Evolutionary conservation across 1,140 invertebrate species (phyloP), one percentile per base, ranked within the genome.

Genomic region (Halictus rubicundus): DNA sequence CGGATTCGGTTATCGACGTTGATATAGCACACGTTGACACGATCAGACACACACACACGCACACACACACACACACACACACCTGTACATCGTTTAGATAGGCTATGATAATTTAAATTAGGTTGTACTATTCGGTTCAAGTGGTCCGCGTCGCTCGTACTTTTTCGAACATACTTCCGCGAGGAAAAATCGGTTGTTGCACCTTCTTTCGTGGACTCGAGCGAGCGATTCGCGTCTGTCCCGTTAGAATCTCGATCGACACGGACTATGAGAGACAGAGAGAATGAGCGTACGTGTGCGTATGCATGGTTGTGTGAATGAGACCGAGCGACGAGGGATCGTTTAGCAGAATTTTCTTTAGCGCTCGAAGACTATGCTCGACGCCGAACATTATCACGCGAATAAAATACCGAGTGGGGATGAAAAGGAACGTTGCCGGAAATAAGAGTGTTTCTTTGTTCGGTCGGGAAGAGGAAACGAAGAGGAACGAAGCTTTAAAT

Each of bases 401-500:
- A 64, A 16, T 80, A 69, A 80, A 19, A 72, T 73, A 63, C 10
- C 68, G 63, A 78, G 77, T 8, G 61, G 64, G 68, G 49, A 61
- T 81, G 9, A 81, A 86, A 65, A 83, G 37, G 84, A 78, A 84
- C 83, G 86, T 87, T 89, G 89, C 88, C 89, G 84, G 87, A 84
- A 87, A 46, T 3, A 2, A 42, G 42, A 78, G 59, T 63, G 75
- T 71, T 78, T 71, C 59, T 71, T 78, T 71, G 76, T 71, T 80
- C 71, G 87, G 82, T 82, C 81, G 49, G 60, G 81, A 66, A 82
- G 76, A 84, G 83, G 87, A 89, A 91, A 90, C 88, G 87, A 89
- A 87, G 89, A 91, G 92, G 88, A 85, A 90, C 82, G 91, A 93
- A 93, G 92, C 92, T 93, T 93, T 93, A 93, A 93, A 92, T 93